These are phyloP conservation scores for Pedetes capensis DNA, from an alignment of 2,113 vertebrate genomes.

Conservation along the genomic window DNA sequence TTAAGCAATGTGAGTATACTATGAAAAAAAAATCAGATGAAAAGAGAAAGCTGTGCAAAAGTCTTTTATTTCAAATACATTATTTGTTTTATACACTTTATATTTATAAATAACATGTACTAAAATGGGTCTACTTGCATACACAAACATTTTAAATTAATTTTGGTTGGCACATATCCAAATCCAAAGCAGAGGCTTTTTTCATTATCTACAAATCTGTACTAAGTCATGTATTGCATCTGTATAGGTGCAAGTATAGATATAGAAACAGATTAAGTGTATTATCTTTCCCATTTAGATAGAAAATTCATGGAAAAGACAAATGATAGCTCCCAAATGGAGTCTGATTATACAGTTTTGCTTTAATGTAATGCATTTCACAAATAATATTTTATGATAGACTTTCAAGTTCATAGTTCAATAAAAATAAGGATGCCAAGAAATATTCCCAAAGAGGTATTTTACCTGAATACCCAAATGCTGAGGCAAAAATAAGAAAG, in stretches of 20 bases:
- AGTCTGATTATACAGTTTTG: not conserved
- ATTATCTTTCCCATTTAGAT: not conserved
- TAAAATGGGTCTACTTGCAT: not conserved
- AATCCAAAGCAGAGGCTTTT: not conserved
- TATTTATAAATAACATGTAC: not conserved
- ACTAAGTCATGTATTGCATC: not conserved
- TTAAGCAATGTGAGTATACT: not conserved
- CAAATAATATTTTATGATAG: slow-evolving; percentile 32
- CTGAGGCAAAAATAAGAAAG: not conserved
- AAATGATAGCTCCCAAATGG: not conserved
- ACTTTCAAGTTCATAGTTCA: not conserved
- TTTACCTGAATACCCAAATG: not conserved
- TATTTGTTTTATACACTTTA: not conserved
- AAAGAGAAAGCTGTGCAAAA: not conserved
- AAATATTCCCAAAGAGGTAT: slow-evolving; percentile 20
- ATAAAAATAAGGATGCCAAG: slow-evolving; percentile 39
- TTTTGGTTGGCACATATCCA: not conserved
- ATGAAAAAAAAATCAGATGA: not conserved
- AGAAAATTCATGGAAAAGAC: not conserved
- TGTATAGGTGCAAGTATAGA: not conserved
- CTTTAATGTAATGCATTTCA: slow-evolving; percentile 24
- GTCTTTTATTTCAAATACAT: not conserved
- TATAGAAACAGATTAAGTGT: not conserved
- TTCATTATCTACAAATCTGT: not conserved
- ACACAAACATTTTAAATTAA: not conserved